These are phyloP conservation scores for Hephaestus fuliginosus DNA, from an alignment of 2,797 vertebrate genomes.

Conservation along the genomic window DNA sequence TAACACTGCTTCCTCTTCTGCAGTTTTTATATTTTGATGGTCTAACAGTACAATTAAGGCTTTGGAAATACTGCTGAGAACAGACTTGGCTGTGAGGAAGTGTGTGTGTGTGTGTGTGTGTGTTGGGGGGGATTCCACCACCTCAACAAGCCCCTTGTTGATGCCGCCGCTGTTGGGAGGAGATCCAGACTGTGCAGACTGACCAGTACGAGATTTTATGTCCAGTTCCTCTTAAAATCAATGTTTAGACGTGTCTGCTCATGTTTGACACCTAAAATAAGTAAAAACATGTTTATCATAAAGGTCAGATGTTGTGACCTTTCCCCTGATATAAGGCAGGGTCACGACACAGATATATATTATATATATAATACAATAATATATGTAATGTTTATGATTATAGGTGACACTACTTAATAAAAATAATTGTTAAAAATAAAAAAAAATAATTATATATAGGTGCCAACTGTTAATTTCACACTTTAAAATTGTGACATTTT, in stretches of 20 bases:
- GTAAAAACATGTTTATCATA: too few relatives aligned
- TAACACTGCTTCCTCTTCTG: constrained; percentile 17
- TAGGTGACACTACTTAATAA: not conserved
- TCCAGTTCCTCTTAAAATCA: not conserved
- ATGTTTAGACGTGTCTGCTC: not conserved
- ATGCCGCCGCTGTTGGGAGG: constrained; percentile 30
- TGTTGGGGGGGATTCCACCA: not conserved
- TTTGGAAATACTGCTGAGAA: constrained; percentile 41
- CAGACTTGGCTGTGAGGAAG: constrained; percentile 34
- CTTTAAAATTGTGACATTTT: not conserved
- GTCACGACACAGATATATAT: too few relatives aligned
- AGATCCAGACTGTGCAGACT: constrained; percentile 32
- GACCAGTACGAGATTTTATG: not conserved
- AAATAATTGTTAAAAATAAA: not conserved
- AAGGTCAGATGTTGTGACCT: too few relatives aligned
- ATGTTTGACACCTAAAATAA: not conserved
- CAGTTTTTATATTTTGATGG: constrained; percentile 39
- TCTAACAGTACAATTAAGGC: constrained; percentile 44
- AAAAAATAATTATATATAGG: not conserved
- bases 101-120: constrained; percentile 21
- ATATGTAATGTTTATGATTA: too few relatives aligned
- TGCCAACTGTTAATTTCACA: not conserved
- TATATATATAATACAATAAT: too few relatives aligned
- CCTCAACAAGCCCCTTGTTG: constrained; percentile 41
- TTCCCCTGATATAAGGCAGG: too few relatives aligned